Evolutionary conservation across 2,888 invertebrate genomes (phyloP), one percentile per base, ranked within the genome.

Genomic region (Hermaeophaga mercurialis): DNA sequence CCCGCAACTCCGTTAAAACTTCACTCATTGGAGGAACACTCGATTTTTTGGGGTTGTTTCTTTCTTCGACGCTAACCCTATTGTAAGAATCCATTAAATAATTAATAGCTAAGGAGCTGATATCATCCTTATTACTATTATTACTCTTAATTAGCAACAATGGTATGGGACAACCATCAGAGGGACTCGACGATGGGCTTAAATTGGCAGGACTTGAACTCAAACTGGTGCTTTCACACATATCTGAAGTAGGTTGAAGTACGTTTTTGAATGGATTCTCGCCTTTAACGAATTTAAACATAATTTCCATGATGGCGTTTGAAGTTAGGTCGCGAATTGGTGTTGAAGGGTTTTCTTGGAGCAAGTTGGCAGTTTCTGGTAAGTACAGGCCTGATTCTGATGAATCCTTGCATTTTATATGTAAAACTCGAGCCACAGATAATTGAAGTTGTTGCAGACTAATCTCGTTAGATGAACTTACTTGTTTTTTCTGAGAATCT

Each of bases 11-110:
- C 58, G 80, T 71, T 50, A 92, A 76, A 43, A 90, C 78, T 63
- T 86, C 86, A 70, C 87, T 87, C 59, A 91, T 74, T 4, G 90
- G 89, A 1, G 88, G 88, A 63, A 86, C 83, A 59, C 88, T 89
- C 66, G 88, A 86, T 72, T 85, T 85, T 80, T 90, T 91, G 14
- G 90, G 86, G 72, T 89, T 83, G 71, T 86, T 87, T 65, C 89
- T 80, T 74, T 90, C 90, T 73, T 91, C 91, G 0, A 84, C 73
- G 28, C 85, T 84, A 11, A 90, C 86, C 66, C 89, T 82, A 31
- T 86, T 84, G 74, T 91, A 91, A 71, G 82, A 84, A 62, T 85
- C 84, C 67, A 84, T 76, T 52, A 87, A 74, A 69, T 85, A 86
- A 43, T 70, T 68, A 15, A 78, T 61, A 1, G 75, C 75, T 31